Evolutionary conservation across 2,888 invertebrate genomes (phyloP), one percentile per base, ranked within the genome.

Genomic region (Congeria kusceri): DNA sequence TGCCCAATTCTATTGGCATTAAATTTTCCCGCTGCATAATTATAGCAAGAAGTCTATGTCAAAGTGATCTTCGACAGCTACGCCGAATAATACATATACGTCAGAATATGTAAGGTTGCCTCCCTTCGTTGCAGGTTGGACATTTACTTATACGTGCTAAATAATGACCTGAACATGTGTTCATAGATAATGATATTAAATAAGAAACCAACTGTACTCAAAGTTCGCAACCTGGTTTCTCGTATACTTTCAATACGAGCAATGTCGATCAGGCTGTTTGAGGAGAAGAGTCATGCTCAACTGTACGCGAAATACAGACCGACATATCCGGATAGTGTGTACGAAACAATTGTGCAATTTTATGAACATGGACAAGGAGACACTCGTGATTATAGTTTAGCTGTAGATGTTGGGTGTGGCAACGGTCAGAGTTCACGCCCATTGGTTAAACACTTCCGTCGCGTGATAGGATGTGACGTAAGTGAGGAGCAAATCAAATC

Each of bases 401-500:
- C 94, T 11, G 87, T 94, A 3, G 95, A 95, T 87, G 93, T 95
- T 18, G 95, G 94, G 0, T 95, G 94, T 88, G 95, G 95, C 4
- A 91, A 93, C 20, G 95, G 95, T n/a, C 94, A 94, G 85, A 94
- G 94, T 75, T 94, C 94, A 0, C 75, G 86, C n/a, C 91, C 92
- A 7, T 84, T 94, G 32, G 91, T 93, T 0, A 90, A 92, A 0
- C 90, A 93, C 80, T 95, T 95, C 81, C 85, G 88, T 32, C 84
- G 90, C 57, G 94, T 95, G 15, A 86, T 94, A 25, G 95, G 94
- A 3, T 85, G 93, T 27, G 71, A 72, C 28, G 64, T 65, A 28
- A 72, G 71, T 90, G 44, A 53, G 20, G 46, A 73, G 46, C 83
- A 83, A 46, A 71, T 83, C n/a, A 27, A 57, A 25, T 63, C 69